Base-by-base conservation (phyloP, 2,888 invertebrate species). In the Pecten maximus region DNA sequence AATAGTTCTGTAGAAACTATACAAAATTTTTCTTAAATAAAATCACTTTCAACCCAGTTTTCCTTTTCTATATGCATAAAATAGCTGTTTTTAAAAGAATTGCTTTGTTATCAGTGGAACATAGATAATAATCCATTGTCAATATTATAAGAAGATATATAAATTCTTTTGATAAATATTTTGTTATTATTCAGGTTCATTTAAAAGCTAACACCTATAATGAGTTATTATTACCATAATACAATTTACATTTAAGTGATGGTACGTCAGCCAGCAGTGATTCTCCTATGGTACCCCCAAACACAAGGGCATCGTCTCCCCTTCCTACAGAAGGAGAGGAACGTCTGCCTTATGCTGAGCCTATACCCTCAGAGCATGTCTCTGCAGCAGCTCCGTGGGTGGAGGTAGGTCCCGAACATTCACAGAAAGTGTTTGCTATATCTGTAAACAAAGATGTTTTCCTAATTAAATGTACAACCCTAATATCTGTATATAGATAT, bases 371-470 rank as follows among this genome's bases (percentile, higher is more conserved):
- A 28, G 96, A 96, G 88, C 94, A 94, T 89, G 92, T 91, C 74
- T 92, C 93, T 40, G 93, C 93, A 16, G 95, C 96, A 28, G 92
- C 93, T 35, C 96, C 95, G 0, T 96, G 96, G 96, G 95, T 96
- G 86, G 95, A 95, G 94, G 96, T 96, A 93, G 40, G 89, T 40
- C 12, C n/a, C n/a, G n/a, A n/a, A n/a, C n/a, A n/a, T n/a, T n/a
- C n/a, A n/a, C n/a, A n/a, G n/a, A n/a, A n/a, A n/a, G n/a, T n/a
- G n/a, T n/a, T n/a, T n/a, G n/a, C n/a, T n/a, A n/a, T n/a, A n/a
- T n/a, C n/a, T n/a, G n/a, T n/a, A n/a, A n/a, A n/a, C n/a, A n/a
- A n/a, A n/a, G n/a, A n/a, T n/a, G n/a, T n/a, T n/a, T n/a, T n/a
- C n/a, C n/a, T n/a, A n/a, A n/a, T n/a, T n/a, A n/a, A n/a, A n/a